These are phyloP conservation scores for Prosopocoilus inquinatus DNA, from an alignment of 2,888 invertebrate species.

Conservation along the genomic window DNA sequence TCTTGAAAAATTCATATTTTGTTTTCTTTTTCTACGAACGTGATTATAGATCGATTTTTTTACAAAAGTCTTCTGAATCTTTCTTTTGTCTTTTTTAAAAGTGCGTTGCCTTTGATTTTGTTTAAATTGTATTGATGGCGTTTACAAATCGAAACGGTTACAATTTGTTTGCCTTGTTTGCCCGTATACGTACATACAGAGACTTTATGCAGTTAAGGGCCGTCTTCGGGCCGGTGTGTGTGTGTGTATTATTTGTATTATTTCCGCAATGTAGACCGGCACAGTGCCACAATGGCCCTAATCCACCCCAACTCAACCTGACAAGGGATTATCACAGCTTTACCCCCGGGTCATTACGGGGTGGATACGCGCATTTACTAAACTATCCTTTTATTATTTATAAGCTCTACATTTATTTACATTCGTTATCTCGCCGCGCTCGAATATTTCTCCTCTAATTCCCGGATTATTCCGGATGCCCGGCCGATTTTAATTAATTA, in stretches of 20 bases:
- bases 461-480: background rate
- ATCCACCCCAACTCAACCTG: slow-evolving; percentile 34
- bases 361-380: slow-evolving; percentile 22
- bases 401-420: slow-evolving; percentile 19
- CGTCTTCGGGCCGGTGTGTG: background rate
- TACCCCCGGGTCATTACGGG: slow-evolving; percentile 27
- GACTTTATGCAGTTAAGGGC: slow-evolving; percentile 4
- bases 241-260: slow-evolving; percentile 18
- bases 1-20: too few relatives aligned
- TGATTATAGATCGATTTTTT: too few relatives aligned
- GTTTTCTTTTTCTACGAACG: too few relatives aligned
- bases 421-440: slow-evolving; percentile 10
- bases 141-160: background rate
- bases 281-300: slow-evolving; percentile 25
- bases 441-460: slow-evolving; percentile 5
- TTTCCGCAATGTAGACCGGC: slow-evolving; percentile 22
- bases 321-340: slow-evolving; percentile 41
- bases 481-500: too few relatives aligned
- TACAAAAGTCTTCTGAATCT: background rate
- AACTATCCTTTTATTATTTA: slow-evolving; percentile 22
- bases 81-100: slow-evolving; percentile 1
- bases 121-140: slow-evolving; percentile 8
- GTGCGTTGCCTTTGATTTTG: background rate
- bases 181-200: background rate
- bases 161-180: too few relatives aligned